These are phyloP conservation scores for Pogoniulus pusillus DNA, from an alignment of 2,797 vertebrate genomes.

Conservation along the genomic window DNA sequence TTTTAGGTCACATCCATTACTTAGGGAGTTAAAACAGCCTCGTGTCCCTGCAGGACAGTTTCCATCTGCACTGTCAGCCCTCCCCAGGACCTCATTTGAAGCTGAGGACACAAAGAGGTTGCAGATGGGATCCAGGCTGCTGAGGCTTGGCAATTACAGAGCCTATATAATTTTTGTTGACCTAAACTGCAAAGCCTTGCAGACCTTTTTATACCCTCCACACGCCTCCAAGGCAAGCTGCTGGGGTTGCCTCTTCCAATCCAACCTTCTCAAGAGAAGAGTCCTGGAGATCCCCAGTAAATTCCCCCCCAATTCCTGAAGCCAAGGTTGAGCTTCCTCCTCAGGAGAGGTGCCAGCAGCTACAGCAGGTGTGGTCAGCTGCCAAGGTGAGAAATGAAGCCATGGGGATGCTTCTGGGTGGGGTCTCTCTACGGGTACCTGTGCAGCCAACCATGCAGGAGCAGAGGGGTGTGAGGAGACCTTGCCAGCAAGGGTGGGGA, in stretches of 20 bases:
- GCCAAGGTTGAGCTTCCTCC: neutral
- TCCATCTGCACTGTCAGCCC: neutral
- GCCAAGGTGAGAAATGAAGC: rapidly evolving
- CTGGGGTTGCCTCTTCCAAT: neutral
- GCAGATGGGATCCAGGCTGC: neutral
- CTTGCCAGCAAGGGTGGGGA: too few species aligned
- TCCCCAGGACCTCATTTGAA: neutral
- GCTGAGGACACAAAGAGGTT: neutral
- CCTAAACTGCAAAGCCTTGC: neutral
- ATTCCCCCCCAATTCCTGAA: neutral
- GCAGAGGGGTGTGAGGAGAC: neutral
- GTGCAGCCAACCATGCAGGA: neutral
- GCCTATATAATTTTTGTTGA: neutral
- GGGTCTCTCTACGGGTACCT: neutral
- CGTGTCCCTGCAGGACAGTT: neutral
- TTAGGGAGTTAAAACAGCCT: neutral
- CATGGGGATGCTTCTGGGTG: neutral
- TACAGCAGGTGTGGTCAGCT: rapidly evolving
- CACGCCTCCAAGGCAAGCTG: neutral
- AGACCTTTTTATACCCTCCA: neutral
- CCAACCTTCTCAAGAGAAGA: neutral
- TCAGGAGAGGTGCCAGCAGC: neutral
- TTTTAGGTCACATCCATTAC: neutral
- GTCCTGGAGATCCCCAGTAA: neutral
- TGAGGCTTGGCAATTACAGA: neutral